Evolutionary conservation across 2,113 vertebrate species (phyloP).

Genomic region (Theropithecus gelada): DNA sequence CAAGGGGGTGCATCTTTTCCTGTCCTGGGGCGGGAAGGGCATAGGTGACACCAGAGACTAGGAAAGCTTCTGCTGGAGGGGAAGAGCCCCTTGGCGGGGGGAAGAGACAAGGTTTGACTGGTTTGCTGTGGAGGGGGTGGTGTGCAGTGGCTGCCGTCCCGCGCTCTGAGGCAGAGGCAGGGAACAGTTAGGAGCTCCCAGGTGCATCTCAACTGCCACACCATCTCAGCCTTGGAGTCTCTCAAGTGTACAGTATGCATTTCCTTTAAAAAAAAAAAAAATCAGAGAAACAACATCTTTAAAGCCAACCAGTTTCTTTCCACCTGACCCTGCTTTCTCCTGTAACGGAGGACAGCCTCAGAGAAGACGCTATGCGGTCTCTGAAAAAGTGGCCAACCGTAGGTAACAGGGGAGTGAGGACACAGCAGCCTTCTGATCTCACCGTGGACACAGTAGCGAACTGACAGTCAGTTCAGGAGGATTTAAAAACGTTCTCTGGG

Average conservation of each 20-base stretch:
- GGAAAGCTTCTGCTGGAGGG: background rate
- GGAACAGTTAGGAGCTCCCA: constrained; percentile 69
- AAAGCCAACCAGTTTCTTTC: constrained; percentile 46
- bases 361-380: background rate
- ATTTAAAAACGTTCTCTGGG: background rate
- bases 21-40: background rate
- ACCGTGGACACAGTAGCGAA: too few relatives aligned
- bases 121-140: background rate
- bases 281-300: constrained; percentile 62
- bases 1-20: too few relatives aligned
- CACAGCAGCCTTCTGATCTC: background rate
- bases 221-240: constrained; percentile 53
- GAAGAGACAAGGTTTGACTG: background rate
- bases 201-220: constrained; percentile 74
- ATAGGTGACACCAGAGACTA: background rate
- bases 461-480: background rate
- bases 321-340: constrained; percentile 5
- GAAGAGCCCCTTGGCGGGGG: background rate
- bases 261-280: constrained; percentile 70
- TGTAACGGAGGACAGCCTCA: background rate
- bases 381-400: background rate
- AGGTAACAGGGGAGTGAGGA: background rate
- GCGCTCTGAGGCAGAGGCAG: background rate
- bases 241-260: constrained; percentile 73
- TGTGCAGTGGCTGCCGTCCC: background rate